A percentile compares a stretch with the other conserved stretches of the same genome.
Conservation (phyloP, 2,888 invertebrate genomes). For the Seira ritae region DNA sequence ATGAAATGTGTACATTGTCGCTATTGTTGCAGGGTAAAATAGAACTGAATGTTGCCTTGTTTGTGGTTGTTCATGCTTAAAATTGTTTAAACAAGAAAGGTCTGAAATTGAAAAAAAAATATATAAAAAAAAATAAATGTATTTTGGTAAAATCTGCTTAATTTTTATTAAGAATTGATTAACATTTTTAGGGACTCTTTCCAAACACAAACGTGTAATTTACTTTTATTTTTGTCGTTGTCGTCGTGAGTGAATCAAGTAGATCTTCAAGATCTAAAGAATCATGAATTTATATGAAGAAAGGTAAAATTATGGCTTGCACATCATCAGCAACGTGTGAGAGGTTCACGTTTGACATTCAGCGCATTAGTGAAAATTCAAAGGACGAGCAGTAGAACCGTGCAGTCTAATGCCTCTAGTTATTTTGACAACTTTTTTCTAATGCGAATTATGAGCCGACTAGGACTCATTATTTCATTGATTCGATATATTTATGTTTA, state of each 20-base stretch:
- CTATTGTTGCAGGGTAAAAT: not conserved
- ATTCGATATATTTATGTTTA: not conserved
- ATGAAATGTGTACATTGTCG: no score
- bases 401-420: not conserved
- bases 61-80: not conserved
- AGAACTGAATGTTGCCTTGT: not conserved
- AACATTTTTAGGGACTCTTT: not conserved
- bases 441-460: not conserved
- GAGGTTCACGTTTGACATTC: slow-evolving; percentile 6
- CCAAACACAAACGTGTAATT: not conserved
- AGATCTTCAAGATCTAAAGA: slow-evolving; percentile 1
- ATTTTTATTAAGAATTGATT: not conserved
- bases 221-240: not conserved
- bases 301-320: not conserved
- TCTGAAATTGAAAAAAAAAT: not conserved
- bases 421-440: not conserved
- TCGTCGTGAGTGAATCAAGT: slow-evolving; percentile 13
- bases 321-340: not conserved
- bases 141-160: not conserved
- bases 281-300: slow-evolving; percentile 7
- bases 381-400: not conserved
- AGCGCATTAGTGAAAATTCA: not conserved
- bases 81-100: not conserved
- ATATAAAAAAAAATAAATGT: no score
- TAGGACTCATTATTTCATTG: not conserved